Conservation (phyloP, 2,797 vertebrate species). For the Emys orbicularis region DNA sequence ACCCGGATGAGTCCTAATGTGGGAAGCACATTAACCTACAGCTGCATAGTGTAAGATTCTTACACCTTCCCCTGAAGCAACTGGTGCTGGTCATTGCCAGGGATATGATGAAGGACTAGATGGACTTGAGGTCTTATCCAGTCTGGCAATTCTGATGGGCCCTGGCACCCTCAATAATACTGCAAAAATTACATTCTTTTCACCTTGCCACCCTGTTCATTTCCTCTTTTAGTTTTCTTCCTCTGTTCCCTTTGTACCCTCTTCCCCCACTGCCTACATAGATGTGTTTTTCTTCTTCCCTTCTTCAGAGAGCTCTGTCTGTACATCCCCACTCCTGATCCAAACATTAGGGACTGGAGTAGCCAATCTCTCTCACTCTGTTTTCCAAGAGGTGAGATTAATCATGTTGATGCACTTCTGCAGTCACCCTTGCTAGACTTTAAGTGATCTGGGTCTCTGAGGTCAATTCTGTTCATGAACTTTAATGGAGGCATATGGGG, state of each 20-base stretch:
- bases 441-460: not conserved
- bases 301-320: not conserved
- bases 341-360: not conserved
- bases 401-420: not conserved
- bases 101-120: not conserved
- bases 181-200: not conserved
- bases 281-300: not conserved
- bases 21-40: not conserved
- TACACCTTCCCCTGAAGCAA: not conserved
- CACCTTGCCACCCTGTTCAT: not conserved
- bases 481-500: not conserved
- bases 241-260: not conserved
- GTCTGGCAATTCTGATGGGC: not conserved
- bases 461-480: not conserved
- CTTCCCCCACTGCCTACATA: not conserved
- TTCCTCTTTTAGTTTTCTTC: not conserved
- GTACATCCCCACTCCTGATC: not conserved
- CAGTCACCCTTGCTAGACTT: not conserved
- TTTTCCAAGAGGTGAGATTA: not conserved
- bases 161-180: not conserved
- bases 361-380: not conserved
- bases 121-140: not conserved
- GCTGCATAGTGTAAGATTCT: not conserved
- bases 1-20: accelerated
- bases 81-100: not conserved